Evolutionary conservation across 2,797 vertebrate species (phyloP).

Genomic region (Champsocephalus gunnari): DNA sequence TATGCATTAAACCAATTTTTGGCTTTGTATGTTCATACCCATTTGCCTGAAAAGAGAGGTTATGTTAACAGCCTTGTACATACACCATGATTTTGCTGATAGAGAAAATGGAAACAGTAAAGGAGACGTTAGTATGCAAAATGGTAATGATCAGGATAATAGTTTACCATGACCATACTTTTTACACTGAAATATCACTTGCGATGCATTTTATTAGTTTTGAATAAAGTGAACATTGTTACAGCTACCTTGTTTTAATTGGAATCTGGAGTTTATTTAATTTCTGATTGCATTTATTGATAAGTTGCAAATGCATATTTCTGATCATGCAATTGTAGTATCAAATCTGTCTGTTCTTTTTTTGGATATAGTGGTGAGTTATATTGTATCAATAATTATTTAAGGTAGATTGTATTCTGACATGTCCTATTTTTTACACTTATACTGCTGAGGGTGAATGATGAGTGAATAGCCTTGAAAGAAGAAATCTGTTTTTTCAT

Average conservation of each 20-base stretch:
- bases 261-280: constrained; percentile 1
- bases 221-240: constrained; percentile 21
- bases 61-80: constrained; percentile 6
- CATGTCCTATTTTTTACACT: constrained; percentile 26
- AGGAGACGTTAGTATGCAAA: constrained; percentile 22
- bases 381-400: constrained; percentile 50
- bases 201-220: constrained; percentile 27
- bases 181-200: constrained; percentile 25
- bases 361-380: constrained; percentile 34
- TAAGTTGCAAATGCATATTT: constrained; percentile 23
- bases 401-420: constrained; percentile 28
- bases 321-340: constrained; percentile 19
- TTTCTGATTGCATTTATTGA: constrained; percentile 20
- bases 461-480: constrained; percentile 9
- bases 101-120: neutral
- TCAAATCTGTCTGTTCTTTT: constrained; percentile 31
- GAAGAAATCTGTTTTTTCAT: constrained; percentile 14
- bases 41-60: constrained; percentile 3
- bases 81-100: constrained; percentile 2
- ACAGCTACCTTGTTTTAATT: neutral
- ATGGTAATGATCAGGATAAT: neutral
- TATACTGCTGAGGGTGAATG: constrained; percentile 14
- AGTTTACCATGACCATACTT: neutral
- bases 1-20: constrained; percentile 53
- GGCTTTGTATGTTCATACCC: constrained; percentile 18